Evolutionary conservation across 1,140 invertebrate genomes (phyloP).

Genomic region (Drosophila suzukii): DNA sequence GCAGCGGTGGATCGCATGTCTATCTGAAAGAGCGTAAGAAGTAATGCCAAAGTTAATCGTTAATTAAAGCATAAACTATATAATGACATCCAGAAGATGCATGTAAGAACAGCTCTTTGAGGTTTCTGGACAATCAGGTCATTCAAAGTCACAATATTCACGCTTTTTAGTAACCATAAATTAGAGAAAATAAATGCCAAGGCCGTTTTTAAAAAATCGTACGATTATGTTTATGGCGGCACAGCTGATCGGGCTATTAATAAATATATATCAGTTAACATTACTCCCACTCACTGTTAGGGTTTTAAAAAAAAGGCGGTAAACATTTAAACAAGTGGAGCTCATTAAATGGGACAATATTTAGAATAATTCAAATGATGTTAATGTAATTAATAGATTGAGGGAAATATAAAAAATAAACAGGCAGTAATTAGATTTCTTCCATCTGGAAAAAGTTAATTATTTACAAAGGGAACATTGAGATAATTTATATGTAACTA

Average conservation of each 20-base stretch:
- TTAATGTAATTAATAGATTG: too few species aligned
- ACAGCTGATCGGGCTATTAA: slow-evolving; percentile 12
- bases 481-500: too few species aligned
- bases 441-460: too few species aligned
- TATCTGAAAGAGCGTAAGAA: slow-evolving; percentile 16
- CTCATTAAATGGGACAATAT: too few species aligned
- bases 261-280: neutral
- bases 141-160: slow-evolving; percentile 20
- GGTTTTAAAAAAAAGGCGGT: neutral
- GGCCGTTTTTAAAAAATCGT: neutral
- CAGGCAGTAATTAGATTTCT: too few species aligned
- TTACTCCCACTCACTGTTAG: neutral
- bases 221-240: neutral
- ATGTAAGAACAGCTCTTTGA: neutral
- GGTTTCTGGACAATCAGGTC: neutral
- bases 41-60: neutral
- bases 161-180: slow-evolving; percentile 3
- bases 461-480: too few species aligned
- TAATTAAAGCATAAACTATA: neutral
- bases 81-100: neutral
- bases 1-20: slow-evolving; percentile 7
- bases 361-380: too few species aligned
- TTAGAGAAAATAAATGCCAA: neutral
- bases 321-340: neutral
- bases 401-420: too few species aligned